A percentile compares a stretch with the other conserved stretches of the same genome.
phyloP scores from a whole-genome alignment of 1,140 invertebrate species.

The Protaetia brevitarsis region DNA sequence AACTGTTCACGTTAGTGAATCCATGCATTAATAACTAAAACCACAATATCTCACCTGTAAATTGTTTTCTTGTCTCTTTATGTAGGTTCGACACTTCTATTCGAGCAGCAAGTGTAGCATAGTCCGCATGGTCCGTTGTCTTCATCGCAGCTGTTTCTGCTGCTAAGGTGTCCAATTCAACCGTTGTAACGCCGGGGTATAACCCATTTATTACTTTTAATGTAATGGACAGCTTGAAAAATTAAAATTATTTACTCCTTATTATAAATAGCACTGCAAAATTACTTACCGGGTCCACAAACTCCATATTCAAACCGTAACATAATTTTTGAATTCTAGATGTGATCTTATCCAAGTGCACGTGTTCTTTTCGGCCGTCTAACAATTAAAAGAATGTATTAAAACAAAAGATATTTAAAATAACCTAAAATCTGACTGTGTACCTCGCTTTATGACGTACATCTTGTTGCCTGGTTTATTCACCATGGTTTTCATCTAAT shows the following conservation, averaged over 20 bases:
- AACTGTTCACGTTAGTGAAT: too few species aligned
- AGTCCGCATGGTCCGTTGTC: slow-evolving; percentile 96
- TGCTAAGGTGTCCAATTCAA: slow-evolving; percentile 95
- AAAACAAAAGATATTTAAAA: background rate
- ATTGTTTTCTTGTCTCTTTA: slow-evolving; percentile 91
- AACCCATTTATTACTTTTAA: slow-evolving; percentile 89
- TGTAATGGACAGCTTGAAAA: slow-evolving; percentile 70
- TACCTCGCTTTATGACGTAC: slow-evolving; percentile 56
- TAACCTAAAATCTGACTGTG: too few species aligned
- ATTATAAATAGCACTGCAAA: background rate
- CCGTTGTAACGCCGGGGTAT: slow-evolving; percentile 93
- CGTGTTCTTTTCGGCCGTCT: slow-evolving; percentile 89
- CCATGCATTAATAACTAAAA: too few species aligned
- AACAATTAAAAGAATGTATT: background rate
- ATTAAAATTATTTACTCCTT: slow-evolving; percentile 22
- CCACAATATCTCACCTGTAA: slow-evolving; percentile 69
- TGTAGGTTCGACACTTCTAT: slow-evolving; percentile 97
- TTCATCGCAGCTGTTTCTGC: slow-evolving; percentile 95
- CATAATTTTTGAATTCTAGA: slow-evolving; percentile 93
- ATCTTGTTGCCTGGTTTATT: slow-evolving; percentile 43
- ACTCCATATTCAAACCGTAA: slow-evolving; percentile 94
- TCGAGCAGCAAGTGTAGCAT: slow-evolving; percentile 91
- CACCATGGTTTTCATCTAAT: background rate
- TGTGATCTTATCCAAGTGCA: slow-evolving; percentile 98
- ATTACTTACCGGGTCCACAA: slow-evolving; percentile 88